These are phyloP conservation scores for Furcula furcula DNA, from an alignment of 2,888 invertebrate genomes.

Conservation along the genomic window DNA sequence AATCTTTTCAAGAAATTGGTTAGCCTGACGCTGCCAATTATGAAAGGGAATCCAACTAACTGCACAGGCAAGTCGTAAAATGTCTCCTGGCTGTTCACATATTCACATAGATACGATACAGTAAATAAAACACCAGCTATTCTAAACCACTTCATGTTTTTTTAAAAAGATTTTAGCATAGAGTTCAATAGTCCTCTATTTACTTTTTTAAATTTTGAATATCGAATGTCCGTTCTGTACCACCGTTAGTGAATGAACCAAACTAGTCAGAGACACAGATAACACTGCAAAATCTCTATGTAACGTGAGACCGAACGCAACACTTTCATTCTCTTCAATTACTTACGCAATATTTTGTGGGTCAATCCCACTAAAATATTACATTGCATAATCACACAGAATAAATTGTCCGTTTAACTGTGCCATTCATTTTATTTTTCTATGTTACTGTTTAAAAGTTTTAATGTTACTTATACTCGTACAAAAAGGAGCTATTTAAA, in stretches of 20 bases:
- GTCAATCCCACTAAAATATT: constrained; percentile 1
- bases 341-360: constrained; percentile 1
- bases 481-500: too few species aligned
- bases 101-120: neutral
- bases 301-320: constrained; percentile 1
- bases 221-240: neutral
- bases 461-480: too few species aligned
- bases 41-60: constrained; percentile 89
- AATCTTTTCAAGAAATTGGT: constrained; percentile 86
- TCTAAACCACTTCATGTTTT: constrained; percentile 1
- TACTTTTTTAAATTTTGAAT: neutral
- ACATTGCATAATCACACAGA: neutral
- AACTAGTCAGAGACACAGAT: neutral
- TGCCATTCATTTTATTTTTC: neutral
- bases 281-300: constrained; percentile 1
- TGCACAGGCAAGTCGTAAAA: constrained; percentile 83
- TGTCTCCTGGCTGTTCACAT: neutral
- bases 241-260: neutral
- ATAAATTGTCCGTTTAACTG: neutral
- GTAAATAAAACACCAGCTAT: neutral
- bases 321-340: neutral
- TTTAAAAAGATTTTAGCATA: too few species aligned
- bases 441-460: too few species aligned
- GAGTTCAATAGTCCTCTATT: too few species aligned
- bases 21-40: constrained; percentile 87